A percentile compares a stretch with the other conserved stretches of the same genome.
phyloP scores from a whole-genome alignment of 2,888 invertebrate species.

The Busseola fusca region DNA sequence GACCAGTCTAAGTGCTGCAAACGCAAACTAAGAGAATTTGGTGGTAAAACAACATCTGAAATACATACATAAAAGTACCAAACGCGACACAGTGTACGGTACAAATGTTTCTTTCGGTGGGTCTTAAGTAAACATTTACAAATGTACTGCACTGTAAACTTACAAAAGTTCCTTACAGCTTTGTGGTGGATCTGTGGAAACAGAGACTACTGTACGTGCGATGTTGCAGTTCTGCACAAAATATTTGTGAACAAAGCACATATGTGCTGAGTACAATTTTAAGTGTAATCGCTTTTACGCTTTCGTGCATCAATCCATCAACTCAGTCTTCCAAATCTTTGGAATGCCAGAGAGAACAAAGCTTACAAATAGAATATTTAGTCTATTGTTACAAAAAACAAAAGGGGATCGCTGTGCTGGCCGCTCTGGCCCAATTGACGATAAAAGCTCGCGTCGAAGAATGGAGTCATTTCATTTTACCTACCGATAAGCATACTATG shows the following conservation, averaged over 20 bases:
- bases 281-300: background rate
- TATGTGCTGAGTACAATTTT: background rate
- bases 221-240: background rate
- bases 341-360: background rate
- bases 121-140: background rate
- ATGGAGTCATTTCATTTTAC: background rate
- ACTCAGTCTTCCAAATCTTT: background rate
- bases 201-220: background rate
- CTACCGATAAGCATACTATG: background rate
- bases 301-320: background rate
- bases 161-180: background rate
- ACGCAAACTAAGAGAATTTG: background rate
- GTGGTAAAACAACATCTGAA: background rate
- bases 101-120: background rate
- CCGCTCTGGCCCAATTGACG: slow-evolving; percentile 13
- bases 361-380: background rate
- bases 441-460: slow-evolving; percentile 27
- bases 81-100: background rate
- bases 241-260: background rate
- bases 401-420: slow-evolving; percentile 10
- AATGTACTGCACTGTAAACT: background rate
- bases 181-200: background rate
- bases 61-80: background rate
- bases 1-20: background rate
- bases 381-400: slow-evolving; percentile 31